These are phyloP conservation scores for Coregonus sp. DNA, from an alignment of 2,797 vertebrate genomes.

Conservation along the genomic window DNA sequence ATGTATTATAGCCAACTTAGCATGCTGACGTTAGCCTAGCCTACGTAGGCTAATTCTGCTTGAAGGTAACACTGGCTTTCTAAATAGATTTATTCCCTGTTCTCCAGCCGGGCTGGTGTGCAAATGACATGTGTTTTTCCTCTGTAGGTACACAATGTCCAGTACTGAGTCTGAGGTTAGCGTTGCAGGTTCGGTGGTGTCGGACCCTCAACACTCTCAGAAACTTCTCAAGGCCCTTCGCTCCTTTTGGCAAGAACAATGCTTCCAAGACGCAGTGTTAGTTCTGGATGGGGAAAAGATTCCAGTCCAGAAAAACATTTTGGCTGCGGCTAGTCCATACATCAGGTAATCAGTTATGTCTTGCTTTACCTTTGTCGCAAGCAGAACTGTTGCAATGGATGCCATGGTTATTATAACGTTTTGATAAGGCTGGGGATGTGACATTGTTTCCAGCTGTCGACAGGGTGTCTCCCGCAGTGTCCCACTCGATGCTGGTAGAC, in stretches of 20 bases:
- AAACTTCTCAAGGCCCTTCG: slow-evolving; percentile 88
- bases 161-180: slow-evolving; percentile 47
- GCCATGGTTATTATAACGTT: neutral
- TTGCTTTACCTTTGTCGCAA: no score
- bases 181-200: slow-evolving; percentile 77
- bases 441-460: neutral
- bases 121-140: neutral
- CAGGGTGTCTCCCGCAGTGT: neutral
- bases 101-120: neutral
- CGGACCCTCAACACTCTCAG: slow-evolving; percentile 91
- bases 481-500: neutral
- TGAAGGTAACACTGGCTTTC: neutral
- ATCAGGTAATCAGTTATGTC: slow-evolving; percentile 74
- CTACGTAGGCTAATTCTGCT: neutral
- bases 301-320: slow-evolving; percentile 94
- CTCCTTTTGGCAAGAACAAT: slow-evolving; percentile 87
- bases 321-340: slow-evolving; percentile 96
- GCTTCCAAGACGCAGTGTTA: slow-evolving; percentile 93
- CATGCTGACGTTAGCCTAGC: slow-evolving; percentile 8
- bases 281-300: slow-evolving; percentile 92
- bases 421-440: neutral
- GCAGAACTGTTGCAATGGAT: no score
- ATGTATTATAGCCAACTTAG: neutral
- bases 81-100: neutral
- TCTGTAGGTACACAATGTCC: slow-evolving; percentile 53